Base-by-base conservation (phyloP, 2,888 invertebrate species). In the Scaptomyza tumidula region DNA sequence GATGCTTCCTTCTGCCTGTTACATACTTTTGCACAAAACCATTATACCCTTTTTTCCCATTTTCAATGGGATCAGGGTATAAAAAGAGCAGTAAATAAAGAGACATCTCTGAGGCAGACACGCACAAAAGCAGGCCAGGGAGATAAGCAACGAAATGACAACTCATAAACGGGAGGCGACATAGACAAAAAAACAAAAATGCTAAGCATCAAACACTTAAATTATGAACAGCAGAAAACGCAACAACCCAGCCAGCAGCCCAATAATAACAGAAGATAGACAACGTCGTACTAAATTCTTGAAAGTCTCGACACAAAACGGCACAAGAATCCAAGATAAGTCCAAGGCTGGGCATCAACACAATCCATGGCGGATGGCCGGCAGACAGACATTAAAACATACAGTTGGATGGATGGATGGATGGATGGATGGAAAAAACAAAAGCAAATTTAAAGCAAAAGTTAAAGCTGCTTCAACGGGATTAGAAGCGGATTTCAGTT, bases 251-350 rank as follows among this genome's bases (percentile, higher is more conserved):
- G 68, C 13, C 52, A 33, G 33, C 33, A 33, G 29, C 29, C 33
- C 52, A 50, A 71, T 64, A 56, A 70, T 57, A 56, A 53, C 43
- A 37, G n/a, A 37, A 61, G 52, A 53, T 39, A 68, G 71, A 68
- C 71, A 57, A 43, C 39, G 61, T 50, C 29, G 57, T 41, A 35
- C 37, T 39, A 2, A 74, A 74, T 62, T 71, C 71, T 71, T 66
- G 52, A 74, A 76, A 60, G 41, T 57, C 50, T 45, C 60, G 55
- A 70, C 58, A 44, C 60, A 56, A 67, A 37, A 43, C 29, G 50
- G 68, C 73, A 68, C 64, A 71, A 72, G 69, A 72, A 62, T 46
- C 62, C 62, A 61, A 74, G 71, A 71, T 71, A 71, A 71, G 61
- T 73, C 68, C 46, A 37, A 48, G 67, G 29, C 50, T 55, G 43